Evolutionary conservation across 2,888 invertebrate species (phyloP).

Genomic region (Halictus quadricinctus): DNA sequence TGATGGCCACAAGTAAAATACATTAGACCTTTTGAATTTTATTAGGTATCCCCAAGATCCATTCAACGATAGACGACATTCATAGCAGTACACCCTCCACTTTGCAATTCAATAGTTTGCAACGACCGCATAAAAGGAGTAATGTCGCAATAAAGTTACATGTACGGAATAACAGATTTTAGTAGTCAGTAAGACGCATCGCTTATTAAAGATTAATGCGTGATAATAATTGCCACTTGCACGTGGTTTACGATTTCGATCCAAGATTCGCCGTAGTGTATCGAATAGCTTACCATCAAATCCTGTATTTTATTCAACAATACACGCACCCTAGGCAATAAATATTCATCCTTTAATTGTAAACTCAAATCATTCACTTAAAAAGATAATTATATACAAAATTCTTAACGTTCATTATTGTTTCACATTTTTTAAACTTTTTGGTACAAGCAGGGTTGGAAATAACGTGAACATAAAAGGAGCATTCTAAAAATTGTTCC

Average conservation of each 20-base stretch:
- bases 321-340: neutral
- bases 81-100: conserved; percentile 34
- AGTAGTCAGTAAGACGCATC: neutral
- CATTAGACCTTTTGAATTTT: conserved; percentile 62
- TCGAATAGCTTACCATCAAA: neutral
- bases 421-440: neutral
- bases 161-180: neutral
- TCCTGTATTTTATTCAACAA: neutral
- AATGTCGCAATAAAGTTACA: neutral
- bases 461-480: neutral
- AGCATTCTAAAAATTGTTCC: neutral
- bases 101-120: conserved; percentile 32
- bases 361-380: neutral
- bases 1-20: conserved; percentile 62
- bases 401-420: no score
- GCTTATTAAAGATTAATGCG: neutral
- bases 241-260: neutral
- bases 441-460: neutral
- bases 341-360: neutral
- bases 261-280: neutral
- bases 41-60: conserved; percentile 29
- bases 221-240: neutral
- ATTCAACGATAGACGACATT: conserved; percentile 39
- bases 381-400: neutral
- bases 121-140: neutral